These are phyloP conservation scores for Spongia lamella DNA, from an alignment of 37 sponge, comb jelly and placozoan species.

Conservation along the genomic window DNA sequence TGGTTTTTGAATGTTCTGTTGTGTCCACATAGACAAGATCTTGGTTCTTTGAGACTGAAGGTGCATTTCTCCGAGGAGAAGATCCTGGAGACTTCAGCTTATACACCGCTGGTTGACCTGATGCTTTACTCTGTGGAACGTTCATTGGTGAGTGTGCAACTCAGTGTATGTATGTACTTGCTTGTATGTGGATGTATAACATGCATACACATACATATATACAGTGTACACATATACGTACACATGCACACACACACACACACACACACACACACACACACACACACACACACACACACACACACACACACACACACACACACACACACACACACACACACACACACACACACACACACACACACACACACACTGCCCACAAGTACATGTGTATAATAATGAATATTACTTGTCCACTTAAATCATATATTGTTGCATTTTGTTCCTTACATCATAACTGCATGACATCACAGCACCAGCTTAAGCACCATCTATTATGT, in stretches of 20 bases:
- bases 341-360: neutral
- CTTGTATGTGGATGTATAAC: neutral
- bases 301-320: conserved; percentile 10
- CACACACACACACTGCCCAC: no score
- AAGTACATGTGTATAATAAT: no score
- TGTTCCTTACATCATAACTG: no score
- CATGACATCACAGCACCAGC: no score
- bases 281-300: conserved; percentile 6
- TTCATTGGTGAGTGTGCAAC: neutral
- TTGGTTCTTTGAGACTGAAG: conserved; percentile 83
- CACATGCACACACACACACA: no score
- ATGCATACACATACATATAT: neutral
- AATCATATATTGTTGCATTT: no score
- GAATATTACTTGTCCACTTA: no score
- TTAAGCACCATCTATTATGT: no score
- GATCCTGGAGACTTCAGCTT: conserved; percentile 65
- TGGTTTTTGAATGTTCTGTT: no score
- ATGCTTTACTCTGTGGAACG: conserved; percentile 70
- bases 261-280: conserved; percentile 8
- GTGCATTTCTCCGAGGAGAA: conserved; percentile 71
- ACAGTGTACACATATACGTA: no score
- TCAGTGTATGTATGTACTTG: neutral
- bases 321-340: neutral
- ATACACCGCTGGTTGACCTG: conserved; percentile 63
- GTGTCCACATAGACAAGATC: conserved; percentile 46